Evolutionary conservation across 2,888 invertebrate species (phyloP).

Genomic region (Eilema depressum): DNA sequence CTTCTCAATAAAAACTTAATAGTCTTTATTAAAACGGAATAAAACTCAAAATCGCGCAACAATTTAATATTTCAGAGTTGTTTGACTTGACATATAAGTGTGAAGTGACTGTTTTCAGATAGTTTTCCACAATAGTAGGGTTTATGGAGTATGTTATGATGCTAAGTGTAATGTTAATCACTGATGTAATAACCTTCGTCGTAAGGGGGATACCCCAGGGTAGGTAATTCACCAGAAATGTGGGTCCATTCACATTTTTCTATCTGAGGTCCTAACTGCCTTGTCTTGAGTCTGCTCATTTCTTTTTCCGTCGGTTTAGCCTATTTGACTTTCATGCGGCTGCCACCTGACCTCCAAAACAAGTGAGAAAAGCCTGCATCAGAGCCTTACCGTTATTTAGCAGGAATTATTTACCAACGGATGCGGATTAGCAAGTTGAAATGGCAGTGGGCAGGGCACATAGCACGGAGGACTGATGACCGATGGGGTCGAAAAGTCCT

Average conservation of each 20-base stretch:
- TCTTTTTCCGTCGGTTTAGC: too few relatives aligned
- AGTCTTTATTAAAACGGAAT: not conserved
- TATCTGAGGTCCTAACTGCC: too few relatives aligned
- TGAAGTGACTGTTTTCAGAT: slow-evolving; percentile 3
- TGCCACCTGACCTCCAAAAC: too few relatives aligned
- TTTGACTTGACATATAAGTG: slow-evolving; percentile 6
- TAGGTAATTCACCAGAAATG: not conserved
- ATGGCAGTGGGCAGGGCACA: too few relatives aligned
- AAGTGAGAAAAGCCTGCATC: too few relatives aligned
- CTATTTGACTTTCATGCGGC: too few relatives aligned
- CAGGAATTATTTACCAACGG: too few relatives aligned
- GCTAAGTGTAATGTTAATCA: slow-evolving; percentile 8
- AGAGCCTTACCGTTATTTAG: too few relatives aligned
- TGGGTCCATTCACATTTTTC: not conserved
- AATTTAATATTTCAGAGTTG: not conserved
- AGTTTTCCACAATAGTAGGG: slow-evolving; percentile 7
- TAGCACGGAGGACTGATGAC: too few relatives aligned
- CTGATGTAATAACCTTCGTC: not conserved
- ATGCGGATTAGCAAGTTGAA: too few relatives aligned
- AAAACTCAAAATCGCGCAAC: not conserved
- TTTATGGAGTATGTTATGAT: not conserved
- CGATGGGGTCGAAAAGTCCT: too few relatives aligned
- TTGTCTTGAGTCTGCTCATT: too few relatives aligned
- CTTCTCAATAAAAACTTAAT: not conserved
- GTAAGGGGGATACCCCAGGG: not conserved